Evolutionary conservation across 2,113 vertebrate genomes (phyloP).

Genomic region (Tretioscincus oriximinensis): DNA sequence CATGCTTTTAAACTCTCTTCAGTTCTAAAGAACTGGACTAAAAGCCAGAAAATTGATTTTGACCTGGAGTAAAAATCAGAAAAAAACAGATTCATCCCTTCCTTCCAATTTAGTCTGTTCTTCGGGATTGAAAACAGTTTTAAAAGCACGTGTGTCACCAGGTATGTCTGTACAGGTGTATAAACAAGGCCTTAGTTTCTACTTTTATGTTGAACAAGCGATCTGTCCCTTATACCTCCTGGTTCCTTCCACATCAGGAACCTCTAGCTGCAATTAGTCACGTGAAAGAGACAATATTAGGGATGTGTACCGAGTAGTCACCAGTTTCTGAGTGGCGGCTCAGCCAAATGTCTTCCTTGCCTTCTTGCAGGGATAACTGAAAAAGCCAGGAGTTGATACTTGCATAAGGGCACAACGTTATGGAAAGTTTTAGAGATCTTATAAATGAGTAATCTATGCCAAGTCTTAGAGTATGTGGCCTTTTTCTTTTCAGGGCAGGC

Average conservation of each 20-base stretch:
- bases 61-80: too few species aligned
- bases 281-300: background rate
- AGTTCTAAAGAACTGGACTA: too few species aligned
- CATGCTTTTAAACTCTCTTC: too few species aligned
- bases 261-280: background rate
- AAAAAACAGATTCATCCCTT: too few species aligned
- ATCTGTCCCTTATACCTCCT: background rate
- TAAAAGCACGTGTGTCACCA: too few species aligned
- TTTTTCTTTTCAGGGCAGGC: conserved; percentile 40
- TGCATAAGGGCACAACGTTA: conserved; percentile 83
- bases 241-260: background rate
- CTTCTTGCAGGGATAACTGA: conserved; percentile 75
- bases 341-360: conserved; percentile 78
- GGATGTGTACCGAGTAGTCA: conserved; percentile 73
- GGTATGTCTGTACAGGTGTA: background rate
- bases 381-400: conserved; percentile 79
- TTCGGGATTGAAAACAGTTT: too few species aligned
- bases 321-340: conserved; percentile 71
- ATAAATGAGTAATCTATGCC: conserved; percentile 72
- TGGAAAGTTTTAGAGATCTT: conserved; percentile 80
- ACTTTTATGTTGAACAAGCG: background rate
- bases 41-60: too few species aligned
- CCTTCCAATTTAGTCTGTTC: too few species aligned
- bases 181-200: background rate
- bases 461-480: conserved; percentile 62